Evolutionary conservation across 2,888 invertebrate species (phyloP).

Genomic region (Lasioglossum malachurum): DNA sequence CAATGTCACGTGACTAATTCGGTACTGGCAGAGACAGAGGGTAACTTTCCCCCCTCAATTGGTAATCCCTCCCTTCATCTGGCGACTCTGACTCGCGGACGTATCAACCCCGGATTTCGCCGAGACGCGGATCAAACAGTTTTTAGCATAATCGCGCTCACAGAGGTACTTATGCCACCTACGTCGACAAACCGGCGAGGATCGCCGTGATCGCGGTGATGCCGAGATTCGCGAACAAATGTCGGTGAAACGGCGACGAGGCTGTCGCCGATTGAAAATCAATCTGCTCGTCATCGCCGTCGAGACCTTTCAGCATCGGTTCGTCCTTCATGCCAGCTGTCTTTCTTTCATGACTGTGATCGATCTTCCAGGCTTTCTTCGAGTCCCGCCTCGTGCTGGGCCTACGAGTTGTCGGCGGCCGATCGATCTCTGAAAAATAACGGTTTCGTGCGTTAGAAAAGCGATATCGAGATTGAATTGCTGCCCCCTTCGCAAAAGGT

Average conservation of each 20-base stretch:
- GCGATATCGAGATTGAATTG: background rate
- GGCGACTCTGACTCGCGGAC: too few relatives aligned
- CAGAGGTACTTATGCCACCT: conserved; percentile 47
- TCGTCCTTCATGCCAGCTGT: conserved; percentile 80
- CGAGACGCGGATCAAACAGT: conserved; percentile 27
- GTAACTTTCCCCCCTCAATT: too few relatives aligned
- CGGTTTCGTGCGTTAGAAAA: background rate
- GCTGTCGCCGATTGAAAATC: conserved; percentile 79
- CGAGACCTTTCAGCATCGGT: conserved; percentile 75
- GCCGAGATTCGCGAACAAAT: conserved; percentile 73
- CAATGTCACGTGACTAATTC: too few relatives aligned
- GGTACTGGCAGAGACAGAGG: too few relatives aligned
- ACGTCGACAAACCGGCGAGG: conserved; percentile 74
- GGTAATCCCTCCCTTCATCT: too few relatives aligned
- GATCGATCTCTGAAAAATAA: conserved; percentile 76
- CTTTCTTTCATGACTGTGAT: conserved; percentile 78
- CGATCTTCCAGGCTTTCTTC: conserved; percentile 79
- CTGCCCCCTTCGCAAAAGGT: background rate
- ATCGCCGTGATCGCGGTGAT: conserved; percentile 70
- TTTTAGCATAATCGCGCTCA: conserved; percentile 21
- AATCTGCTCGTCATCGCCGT: conserved; percentile 75
- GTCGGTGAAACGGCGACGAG: conserved; percentile 74
- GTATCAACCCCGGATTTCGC: background rate
- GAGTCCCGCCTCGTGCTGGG: conserved; percentile 79
- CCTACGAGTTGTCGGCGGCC: conserved; percentile 76